phyloP scores from a whole-genome alignment of 2,888 invertebrate genomes.

The Drosophila buzzatii region DNA sequence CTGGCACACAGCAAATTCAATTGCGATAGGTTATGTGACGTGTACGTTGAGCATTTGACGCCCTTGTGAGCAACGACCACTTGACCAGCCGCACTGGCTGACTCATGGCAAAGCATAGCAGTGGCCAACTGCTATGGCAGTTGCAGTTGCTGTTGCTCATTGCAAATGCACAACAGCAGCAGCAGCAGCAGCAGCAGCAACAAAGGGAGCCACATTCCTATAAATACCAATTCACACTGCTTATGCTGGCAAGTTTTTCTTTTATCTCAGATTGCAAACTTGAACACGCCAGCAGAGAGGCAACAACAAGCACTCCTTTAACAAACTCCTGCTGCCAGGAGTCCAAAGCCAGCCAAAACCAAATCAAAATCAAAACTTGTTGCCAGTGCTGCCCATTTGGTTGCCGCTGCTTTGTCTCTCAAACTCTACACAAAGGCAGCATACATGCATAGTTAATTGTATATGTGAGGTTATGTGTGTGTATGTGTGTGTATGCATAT shows the following conservation, averaged over 20 bases:
- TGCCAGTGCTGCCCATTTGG: constrained; percentile 71
- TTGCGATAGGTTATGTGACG: constrained; percentile 30
- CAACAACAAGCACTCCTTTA: constrained; percentile 41
- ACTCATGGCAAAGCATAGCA: constrained; percentile 28
- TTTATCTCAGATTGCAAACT: constrained; percentile 77
- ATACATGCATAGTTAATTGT: constrained; percentile 6
- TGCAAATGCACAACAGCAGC: constrained; percentile 57
- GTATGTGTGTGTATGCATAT: constrained; percentile 9
- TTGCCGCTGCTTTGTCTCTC: constrained; percentile 60
- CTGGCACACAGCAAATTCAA: constrained; percentile 20
- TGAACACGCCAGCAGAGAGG: constrained; percentile 49
- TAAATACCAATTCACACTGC: constrained; percentile 77
- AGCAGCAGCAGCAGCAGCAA: constrained; percentile 31
- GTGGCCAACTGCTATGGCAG: neutral
- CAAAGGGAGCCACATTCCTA: constrained; percentile 70
- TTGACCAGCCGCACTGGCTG: constrained; percentile 41
- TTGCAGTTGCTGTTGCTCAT: constrained; percentile 45
- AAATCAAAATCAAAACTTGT: constrained; percentile 55
- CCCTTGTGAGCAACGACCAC: constrained; percentile 23
- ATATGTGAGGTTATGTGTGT: constrained; percentile 1
- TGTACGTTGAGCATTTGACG: constrained; percentile 21
- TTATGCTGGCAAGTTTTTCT: constrained; percentile 59
- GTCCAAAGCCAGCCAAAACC: constrained; percentile 11
- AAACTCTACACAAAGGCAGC: constrained; percentile 52
- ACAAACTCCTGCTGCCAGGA: constrained; percentile 59